Evolutionary conservation across 2,888 invertebrate species (phyloP), one percentile per base, ranked within the genome.

Genomic region (Ptychoptera albimana): DNA sequence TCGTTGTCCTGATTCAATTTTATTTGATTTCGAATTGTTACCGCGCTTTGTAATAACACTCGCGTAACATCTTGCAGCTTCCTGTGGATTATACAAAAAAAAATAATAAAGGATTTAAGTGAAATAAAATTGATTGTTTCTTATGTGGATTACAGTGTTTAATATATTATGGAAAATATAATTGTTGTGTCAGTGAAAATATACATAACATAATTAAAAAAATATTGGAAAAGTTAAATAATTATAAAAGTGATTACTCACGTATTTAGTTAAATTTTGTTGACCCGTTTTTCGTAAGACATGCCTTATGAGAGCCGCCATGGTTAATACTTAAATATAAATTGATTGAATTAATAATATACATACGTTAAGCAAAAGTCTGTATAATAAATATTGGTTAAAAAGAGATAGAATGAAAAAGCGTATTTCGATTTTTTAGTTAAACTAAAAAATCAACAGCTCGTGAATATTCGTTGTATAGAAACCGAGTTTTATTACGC

Each of bases 291-390:
- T 61, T 55, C 58, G 60, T 55, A 66, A 60, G 60, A 64, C 67
- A 68, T 70, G 70, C 68, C 67, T 70, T 60, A 70, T 68, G 64
- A 73, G 65, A 64, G 73, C 71, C 68, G 74, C 75, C 75, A 75
- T 75, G 60, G 68, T 35, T 35, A 35, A 23, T 40, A 40, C 31
- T 40, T 23, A 23, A 23, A 23, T 23, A 23, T 23, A 23, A 23
- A 23, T 23, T 23, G 23, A 23, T 23, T 23, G 23, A 23, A 23
- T 23, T 23, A 23, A 23, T 23, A 23, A 23, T 23, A 23, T 23
- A 23, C 23, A 7, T 23, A 23, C 23, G 23, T 23, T 23, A 23
- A 23, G 23, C 3, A 23, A 23, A 23, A 23, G 23, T 23, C 23
- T 3, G 23, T 7, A 23, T 23, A 23, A 23, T 23, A 23, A 23